A percentile compares a stretch with the other conserved stretches of the same genome.
Conservation (phyloP, 2,113 vertebrate species). For the Prietella phreatophila region DNA sequence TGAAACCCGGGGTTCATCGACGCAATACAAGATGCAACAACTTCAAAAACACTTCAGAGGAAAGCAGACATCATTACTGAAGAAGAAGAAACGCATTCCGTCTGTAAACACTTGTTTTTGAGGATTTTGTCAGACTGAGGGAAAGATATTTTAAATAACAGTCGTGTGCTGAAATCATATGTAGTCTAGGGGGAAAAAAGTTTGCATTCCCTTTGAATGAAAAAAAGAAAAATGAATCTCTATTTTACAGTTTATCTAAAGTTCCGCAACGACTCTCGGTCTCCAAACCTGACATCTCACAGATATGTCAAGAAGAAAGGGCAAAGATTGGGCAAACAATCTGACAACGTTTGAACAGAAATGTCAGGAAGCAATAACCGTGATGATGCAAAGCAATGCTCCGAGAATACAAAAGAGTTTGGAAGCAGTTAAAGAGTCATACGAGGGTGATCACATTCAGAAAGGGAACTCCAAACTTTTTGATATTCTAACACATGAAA, state of each 20-base stretch:
- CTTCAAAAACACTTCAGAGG: neutral
- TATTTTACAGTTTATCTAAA: neutral
- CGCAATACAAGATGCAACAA: neutral
- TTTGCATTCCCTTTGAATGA: neutral
- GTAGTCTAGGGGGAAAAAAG: neutral
- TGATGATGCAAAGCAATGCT: neutral
- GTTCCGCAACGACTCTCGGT: neutral
- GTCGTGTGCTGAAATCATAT: neutral
- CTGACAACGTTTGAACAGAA: neutral
- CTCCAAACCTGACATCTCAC: neutral
- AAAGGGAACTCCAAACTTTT: neutral
- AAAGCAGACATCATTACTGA: slow-evolving; percentile 1
- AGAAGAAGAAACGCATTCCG: neutral
- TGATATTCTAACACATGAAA: neutral
- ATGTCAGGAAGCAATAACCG: slow-evolving; percentile 5
- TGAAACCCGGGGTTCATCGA: slow-evolving; percentile 7
- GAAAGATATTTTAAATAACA: neutral
- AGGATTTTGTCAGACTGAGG: neutral
- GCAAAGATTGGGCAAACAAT: neutral
- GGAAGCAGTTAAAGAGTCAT: neutral
- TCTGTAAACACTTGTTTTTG: neutral
- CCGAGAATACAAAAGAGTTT: neutral
- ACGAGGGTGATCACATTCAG: neutral
- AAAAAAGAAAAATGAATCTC: neutral
- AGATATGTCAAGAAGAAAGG: neutral